Conservation (phyloP, 2,888 invertebrate genomes). For the Prenolepis imparis region DNA sequence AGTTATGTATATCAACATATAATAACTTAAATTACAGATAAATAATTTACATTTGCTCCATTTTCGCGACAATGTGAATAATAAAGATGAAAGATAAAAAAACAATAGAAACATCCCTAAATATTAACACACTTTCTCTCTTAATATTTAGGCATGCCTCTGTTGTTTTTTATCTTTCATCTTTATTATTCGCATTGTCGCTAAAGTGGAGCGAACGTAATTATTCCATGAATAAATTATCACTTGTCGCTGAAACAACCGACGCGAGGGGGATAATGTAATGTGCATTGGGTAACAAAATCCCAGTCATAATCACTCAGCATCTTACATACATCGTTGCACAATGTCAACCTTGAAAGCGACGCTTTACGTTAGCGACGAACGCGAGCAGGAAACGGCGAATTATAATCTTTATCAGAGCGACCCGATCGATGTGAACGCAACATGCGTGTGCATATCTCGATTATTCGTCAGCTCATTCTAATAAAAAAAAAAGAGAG, state of each 20-base stretch:
- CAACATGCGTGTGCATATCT: conserved; percentile 36
- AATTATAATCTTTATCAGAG: conserved; percentile 55
- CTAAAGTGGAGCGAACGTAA: background rate
- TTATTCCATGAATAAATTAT: conserved; percentile 43
- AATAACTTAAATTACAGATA: too few relatives aligned
- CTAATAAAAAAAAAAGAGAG: background rate
- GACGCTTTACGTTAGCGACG: conserved; percentile 25
- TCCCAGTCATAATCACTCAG: conserved; percentile 26
- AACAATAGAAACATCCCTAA: too few relatives aligned
- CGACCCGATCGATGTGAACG: conserved; percentile 43
- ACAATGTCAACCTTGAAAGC: conserved; percentile 50
- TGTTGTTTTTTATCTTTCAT: background rate
- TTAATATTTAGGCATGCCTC: background rate
- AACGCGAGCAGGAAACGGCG: conserved; percentile 41
- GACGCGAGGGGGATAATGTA: background rate
- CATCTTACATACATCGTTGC: conserved; percentile 40
- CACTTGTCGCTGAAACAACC: conserved; percentile 8
- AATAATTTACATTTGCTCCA: too few relatives aligned
- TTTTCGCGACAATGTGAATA: too few relatives aligned
- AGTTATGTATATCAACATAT: too few relatives aligned
- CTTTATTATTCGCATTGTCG: background rate
- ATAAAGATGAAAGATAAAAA: too few relatives aligned
- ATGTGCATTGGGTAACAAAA: conserved; percentile 27
- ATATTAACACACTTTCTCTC: background rate
- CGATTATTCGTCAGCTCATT: conserved; percentile 33